Evolutionary conservation across 2,888 invertebrate species (phyloP).

Genomic region (Hypomecis punctinalis): DNA sequence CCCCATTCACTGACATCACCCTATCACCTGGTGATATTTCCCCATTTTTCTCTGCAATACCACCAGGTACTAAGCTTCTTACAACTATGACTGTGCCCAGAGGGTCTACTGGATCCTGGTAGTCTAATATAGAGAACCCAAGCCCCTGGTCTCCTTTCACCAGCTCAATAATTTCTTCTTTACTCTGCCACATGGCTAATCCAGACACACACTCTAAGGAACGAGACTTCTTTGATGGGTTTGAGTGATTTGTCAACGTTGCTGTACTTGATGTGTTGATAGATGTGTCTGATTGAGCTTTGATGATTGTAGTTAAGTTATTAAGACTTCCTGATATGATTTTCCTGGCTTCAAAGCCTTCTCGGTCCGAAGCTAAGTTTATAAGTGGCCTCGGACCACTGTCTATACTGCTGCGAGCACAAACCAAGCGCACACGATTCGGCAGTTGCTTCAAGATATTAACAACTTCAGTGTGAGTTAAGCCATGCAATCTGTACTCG

Average conservation of each 20-base stretch:
- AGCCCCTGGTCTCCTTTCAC: slow-evolving; percentile 97
- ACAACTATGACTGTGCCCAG: slow-evolving; percentile 98
- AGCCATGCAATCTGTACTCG: slow-evolving; percentile 94
- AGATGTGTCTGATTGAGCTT: slow-evolving; percentile 98
- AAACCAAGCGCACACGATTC: slow-evolving; percentile 95
- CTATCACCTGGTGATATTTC: slow-evolving; percentile 98
- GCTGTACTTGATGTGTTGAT: slow-evolving; percentile 94
- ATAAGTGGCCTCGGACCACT: slow-evolving; percentile 89
- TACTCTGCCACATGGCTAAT: slow-evolving; percentile 98
- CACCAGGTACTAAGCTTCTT: slow-evolving; percentile 98
- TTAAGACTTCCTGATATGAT: slow-evolving; percentile 94
- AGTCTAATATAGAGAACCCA: slow-evolving; percentile 99
- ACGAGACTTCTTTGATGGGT: slow-evolving; percentile 91
- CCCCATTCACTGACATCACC: slow-evolving; percentile 95
- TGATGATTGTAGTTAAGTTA: slow-evolving; percentile 92
- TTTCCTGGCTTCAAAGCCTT: slow-evolving; percentile 92
- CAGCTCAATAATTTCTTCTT: slow-evolving; percentile 95
- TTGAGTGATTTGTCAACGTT: slow-evolving; percentile 88
- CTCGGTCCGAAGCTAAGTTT: slow-evolving; percentile 91
- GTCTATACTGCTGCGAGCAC: slow-evolving; percentile 90
- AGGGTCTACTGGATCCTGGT: slow-evolving; percentile 98
- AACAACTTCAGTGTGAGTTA: slow-evolving; percentile 98
- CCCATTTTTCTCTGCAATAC: slow-evolving; percentile 98
- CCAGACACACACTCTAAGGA: slow-evolving; percentile 98
- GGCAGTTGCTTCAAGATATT: slow-evolving; percentile 97